These are phyloP conservation scores for Peromyscus maniculatus DNA, from an alignment of 2,113 vertebrate species.

Conservation along the genomic window DNA sequence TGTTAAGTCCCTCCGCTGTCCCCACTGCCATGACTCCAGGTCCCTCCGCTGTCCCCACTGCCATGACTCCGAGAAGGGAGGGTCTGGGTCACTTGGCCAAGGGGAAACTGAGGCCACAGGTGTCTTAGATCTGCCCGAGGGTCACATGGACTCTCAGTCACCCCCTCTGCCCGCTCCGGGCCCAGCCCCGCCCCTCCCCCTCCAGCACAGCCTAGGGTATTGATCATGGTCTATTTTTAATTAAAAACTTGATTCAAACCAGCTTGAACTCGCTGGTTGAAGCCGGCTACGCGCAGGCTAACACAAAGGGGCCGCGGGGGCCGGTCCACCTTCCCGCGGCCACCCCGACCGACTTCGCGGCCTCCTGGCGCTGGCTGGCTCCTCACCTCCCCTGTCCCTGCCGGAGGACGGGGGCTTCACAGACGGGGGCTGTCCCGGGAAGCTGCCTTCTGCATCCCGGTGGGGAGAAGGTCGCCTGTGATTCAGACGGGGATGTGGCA, in stretches of 20 bases:
- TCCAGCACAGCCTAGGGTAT: not conserved
- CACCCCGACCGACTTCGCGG: not conserved
- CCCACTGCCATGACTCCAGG: too few species aligned
- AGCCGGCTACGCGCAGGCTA: not conserved
- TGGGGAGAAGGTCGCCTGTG: not conserved
- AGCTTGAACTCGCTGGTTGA: not conserved
- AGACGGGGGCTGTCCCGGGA: too few species aligned
- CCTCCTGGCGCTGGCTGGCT: not conserved
- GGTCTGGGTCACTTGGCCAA: fast-evolving
- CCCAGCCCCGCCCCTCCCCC: not conserved
- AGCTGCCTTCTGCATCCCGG: too few species aligned
- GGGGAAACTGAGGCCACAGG: slow-evolving; percentile 46
- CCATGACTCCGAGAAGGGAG: too few species aligned
- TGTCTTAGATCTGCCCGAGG: not conserved
- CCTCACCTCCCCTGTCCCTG: fast-evolving
- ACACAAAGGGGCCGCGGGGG: not conserved
- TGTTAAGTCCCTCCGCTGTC: too few species aligned
- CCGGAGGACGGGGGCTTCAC: too few species aligned
- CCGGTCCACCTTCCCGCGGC: not conserved
- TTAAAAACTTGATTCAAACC: slow-evolving; percentile 73
- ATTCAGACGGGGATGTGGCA: not conserved
- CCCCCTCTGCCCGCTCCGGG: too few species aligned
- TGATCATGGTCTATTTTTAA: slow-evolving; percentile 73
- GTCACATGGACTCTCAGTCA: not conserved
- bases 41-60: too few species aligned